A percentile compares a stretch with the other conserved stretches of the same genome.
Conservation (phyloP, 2,888 invertebrate species). For the Gnatocerus cornutus region DNA sequence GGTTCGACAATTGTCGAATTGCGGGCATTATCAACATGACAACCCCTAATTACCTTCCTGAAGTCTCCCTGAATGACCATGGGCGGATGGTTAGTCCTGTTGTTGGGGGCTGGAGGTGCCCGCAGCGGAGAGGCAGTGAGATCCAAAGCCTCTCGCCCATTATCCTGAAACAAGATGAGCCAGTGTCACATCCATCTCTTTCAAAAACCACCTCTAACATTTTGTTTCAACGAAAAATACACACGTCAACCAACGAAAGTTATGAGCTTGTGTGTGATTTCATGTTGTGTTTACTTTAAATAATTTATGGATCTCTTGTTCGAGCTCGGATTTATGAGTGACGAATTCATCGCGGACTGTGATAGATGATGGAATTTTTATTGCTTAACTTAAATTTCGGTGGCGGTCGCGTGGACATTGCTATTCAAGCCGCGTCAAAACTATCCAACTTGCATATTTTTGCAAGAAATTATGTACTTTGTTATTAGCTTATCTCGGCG, state of each 20-base stretch:
- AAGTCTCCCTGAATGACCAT: constrained; percentile 94
- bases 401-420: constrained; percentile 27
- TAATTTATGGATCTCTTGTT: constrained; percentile 25
- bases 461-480: constrained; percentile 37
- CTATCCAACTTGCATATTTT: constrained; percentile 38
- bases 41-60: constrained; percentile 78
- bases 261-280: constrained; percentile 21
- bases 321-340: constrained; percentile 31
- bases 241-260: constrained; percentile 16
- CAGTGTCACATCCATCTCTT: constrained; percentile 7
- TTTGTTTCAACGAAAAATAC: constrained; percentile 11
- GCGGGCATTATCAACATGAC: constrained; percentile 24
- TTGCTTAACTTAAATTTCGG: constrained; percentile 13
- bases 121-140: constrained; percentile 92
- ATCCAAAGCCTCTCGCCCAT: constrained; percentile 93
- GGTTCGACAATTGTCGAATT: constrained; percentile 21
- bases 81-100: constrained; percentile 78
- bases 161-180: constrained; percentile 77
- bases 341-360: constrained; percentile 28
- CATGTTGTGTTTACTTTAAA: constrained; percentile 28
- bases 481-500: constrained; percentile 26
- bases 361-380: constrained; percentile 18
- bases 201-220: constrained; percentile 3
- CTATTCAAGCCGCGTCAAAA: constrained; percentile 23
- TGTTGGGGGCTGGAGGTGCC: constrained; percentile 80